Percentiles rank a stretch among this genome's conserved stretches.
These are phyloP conservation scores for Latrodectus elegans DNA, from an alignment of 2,888 invertebrate species.

Conservation along the genomic window DNA sequence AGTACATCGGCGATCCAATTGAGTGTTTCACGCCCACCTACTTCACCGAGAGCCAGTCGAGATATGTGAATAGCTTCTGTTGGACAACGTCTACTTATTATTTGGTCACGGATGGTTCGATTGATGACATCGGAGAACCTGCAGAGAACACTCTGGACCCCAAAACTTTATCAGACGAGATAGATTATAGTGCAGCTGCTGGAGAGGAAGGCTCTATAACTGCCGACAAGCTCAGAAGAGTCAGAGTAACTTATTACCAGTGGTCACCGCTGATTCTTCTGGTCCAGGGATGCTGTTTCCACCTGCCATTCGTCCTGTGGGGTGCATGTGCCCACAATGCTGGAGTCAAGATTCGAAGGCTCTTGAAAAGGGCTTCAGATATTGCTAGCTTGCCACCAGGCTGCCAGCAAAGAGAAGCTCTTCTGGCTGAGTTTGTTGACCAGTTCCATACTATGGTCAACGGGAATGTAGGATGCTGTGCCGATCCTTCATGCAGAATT, in stretches of 20 bases:
- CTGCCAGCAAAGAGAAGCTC: conserved; percentile 73
- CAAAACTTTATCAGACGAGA: conserved; percentile 71
- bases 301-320: conserved; percentile 75
- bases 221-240: conserved; percentile 71
- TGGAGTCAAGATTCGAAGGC: conserved; percentile 73
- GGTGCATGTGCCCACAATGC: conserved; percentile 73
- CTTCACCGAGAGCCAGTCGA: conserved; percentile 74
- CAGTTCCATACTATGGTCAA: conserved; percentile 73
- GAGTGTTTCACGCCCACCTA: conserved; percentile 76
- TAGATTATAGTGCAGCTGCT: conserved; percentile 71
- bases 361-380: conserved; percentile 73
- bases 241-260: conserved; percentile 74
- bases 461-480: conserved; percentile 73
- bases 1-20: conserved; percentile 77
- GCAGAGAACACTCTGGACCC: conserved; percentile 71
- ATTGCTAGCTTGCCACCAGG: conserved; percentile 73
- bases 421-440: conserved; percentile 73
- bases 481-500: conserved; percentile 71
- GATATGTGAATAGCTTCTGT: conserved; percentile 74
- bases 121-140: conserved; percentile 69
- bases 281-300: conserved; percentile 75
- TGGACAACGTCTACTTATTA: conserved; percentile 75
- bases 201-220: conserved; percentile 71
- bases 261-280: conserved; percentile 75
- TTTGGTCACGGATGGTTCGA: conserved; percentile 72